Conservation (phyloP, 2,888 invertebrate genomes). For the Aplocera efformata region DNA sequence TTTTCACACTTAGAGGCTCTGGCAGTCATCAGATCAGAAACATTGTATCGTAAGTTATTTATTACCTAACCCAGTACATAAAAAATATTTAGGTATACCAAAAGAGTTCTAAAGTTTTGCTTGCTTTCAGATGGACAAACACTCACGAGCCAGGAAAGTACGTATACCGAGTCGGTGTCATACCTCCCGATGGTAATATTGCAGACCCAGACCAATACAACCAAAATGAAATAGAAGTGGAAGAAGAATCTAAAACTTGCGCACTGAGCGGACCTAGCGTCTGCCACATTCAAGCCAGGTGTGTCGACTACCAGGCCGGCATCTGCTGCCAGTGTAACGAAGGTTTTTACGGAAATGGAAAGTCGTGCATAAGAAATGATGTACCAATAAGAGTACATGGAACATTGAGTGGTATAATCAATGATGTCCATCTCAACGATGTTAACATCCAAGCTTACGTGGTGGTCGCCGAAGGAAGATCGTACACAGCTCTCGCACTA, state of each 20-base stretch:
- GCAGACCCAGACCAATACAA: conserved; percentile 83
- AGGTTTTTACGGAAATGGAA: conserved; percentile 96
- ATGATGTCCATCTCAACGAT: conserved; percentile 85
- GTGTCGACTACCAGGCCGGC: conserved; percentile 90
- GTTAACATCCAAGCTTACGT: conserved; percentile 95
- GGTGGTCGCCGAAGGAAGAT: conserved; percentile 91
- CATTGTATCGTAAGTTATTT: conserved; percentile 87
- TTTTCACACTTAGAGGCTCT: conserved; percentile 89
- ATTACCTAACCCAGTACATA: too few species aligned
- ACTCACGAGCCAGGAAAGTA: conserved; percentile 91
- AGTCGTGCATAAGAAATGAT: conserved; percentile 91
- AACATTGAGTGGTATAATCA: conserved; percentile 90
- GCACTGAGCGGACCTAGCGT: conserved; percentile 83
- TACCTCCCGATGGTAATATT: conserved; percentile 82
- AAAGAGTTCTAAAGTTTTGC: conserved; percentile 1
- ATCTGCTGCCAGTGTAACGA: conserved; percentile 93
- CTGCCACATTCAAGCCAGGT: conserved; percentile 91
- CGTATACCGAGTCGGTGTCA: conserved; percentile 90
- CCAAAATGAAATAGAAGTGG: conserved; percentile 62
- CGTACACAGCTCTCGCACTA: conserved; percentile 94
- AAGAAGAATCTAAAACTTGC: conserved; percentile 78
- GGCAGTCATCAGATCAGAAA: conserved; percentile 93
- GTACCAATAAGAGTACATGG: conserved; percentile 93
- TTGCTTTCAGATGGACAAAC: conserved; percentile 89
- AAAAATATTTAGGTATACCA: background rate